Evolutionary conservation across 2,888 invertebrate genomes (phyloP).

Genomic region (Synergus umbraculus): DNA sequence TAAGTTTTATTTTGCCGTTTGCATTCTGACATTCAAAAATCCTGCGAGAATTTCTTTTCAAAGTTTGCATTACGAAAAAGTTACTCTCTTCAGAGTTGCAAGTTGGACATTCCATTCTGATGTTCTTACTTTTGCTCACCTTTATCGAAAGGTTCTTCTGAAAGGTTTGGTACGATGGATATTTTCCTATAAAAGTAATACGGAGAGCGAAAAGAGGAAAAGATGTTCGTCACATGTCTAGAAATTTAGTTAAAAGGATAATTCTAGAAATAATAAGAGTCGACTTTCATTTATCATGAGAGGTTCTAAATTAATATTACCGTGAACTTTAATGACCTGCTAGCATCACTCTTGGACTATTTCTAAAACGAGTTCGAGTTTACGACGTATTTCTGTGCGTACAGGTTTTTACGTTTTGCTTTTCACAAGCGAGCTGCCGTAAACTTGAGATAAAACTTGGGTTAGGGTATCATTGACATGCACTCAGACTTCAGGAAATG

Average conservation of each 20-base stretch:
- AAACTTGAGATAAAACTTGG: not conserved
- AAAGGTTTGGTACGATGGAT: not conserved
- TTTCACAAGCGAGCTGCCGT: not conserved
- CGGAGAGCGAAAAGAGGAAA: not conserved
- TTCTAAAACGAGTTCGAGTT: not conserved
- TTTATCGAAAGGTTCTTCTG: not conserved
- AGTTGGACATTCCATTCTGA: constrained; percentile 36
- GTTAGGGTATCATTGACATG: not conserved
- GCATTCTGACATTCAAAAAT: not conserved
- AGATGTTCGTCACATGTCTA: not conserved
- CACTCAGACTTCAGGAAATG: not conserved
- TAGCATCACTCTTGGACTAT: not conserved
- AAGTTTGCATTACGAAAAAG: not conserved
- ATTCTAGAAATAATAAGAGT: not conserved
- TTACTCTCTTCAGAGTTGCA: constrained; percentile 42
- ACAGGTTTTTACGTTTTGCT: not conserved
- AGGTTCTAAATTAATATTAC: not conserved
- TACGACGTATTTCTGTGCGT: not conserved
- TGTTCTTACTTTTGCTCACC: not conserved
- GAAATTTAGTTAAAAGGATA: not conserved
- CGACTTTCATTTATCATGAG: not conserved
- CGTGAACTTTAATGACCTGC: not conserved
- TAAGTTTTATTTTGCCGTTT: not conserved
- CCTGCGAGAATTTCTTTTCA: not conserved
- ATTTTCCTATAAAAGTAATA: not conserved